These are phyloP conservation scores for Loriculus beryllinus DNA, from an alignment of 2,797 vertebrate genomes.

Conservation along the genomic window DNA sequence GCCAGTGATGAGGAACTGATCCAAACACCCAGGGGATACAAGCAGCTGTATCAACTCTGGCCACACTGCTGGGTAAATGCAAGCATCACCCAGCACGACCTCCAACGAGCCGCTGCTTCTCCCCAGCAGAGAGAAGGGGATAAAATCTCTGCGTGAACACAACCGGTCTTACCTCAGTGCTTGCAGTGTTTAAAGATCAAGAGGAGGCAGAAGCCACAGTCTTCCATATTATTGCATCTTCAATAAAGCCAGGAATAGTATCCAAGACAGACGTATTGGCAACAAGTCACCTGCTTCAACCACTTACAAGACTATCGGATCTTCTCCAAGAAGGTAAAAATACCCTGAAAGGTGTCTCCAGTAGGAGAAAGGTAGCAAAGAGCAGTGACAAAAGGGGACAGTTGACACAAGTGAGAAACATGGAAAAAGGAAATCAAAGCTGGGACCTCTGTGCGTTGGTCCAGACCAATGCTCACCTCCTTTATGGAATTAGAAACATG, in stretches of 20 bases:
- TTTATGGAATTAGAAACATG: conserved; percentile 45
- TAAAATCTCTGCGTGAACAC: conserved; percentile 3
- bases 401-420: background rate
- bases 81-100: background rate
- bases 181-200: background rate
- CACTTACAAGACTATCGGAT: background rate
- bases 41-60: background rate
- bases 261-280: conserved; percentile 1
- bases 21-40: background rate
- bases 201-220: background rate
- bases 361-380: background rate
- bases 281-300: conserved; percentile 33
- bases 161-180: background rate
- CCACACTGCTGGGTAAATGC: background rate
- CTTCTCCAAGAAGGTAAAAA: background rate
- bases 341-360: background rate
- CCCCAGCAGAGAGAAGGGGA: background rate
- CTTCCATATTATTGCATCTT: background rate
- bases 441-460: rapidly evolving
- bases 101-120: background rate
- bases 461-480: background rate
- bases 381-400: background rate
- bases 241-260: conserved; percentile 35
- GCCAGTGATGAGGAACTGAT: background rate
- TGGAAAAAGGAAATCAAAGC: background rate